phyloP scores from a whole-genome alignment of 2,888 invertebrate genomes.

The Netelia inedita region DNA sequence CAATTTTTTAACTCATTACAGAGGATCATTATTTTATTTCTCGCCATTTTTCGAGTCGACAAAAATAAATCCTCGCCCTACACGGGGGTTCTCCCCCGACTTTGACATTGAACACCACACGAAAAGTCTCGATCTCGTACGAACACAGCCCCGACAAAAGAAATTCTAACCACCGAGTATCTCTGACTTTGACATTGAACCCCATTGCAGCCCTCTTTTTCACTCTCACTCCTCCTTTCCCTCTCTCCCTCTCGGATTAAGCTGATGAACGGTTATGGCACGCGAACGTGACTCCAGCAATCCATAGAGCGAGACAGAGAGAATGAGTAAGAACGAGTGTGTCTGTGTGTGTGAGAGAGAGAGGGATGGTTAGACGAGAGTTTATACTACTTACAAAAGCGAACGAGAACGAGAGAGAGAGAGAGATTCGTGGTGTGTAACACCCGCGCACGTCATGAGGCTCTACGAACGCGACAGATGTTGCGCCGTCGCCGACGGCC shows the following conservation, averaged over 20 bases:
- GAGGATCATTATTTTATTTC: too few relatives aligned
- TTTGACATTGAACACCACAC: not conserved
- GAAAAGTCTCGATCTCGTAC: slow-evolving; percentile 15
- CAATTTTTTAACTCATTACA: too few relatives aligned
- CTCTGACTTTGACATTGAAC: slow-evolving; percentile 76
- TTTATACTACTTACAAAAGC: slow-evolving; percentile 29
- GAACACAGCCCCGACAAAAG: not conserved
- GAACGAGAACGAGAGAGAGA: slow-evolving; percentile 27
- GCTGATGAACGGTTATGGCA: slow-evolving; percentile 71
- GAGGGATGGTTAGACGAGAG: slow-evolving; percentile 18
- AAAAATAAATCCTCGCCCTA: too few relatives aligned
- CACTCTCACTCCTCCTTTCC: slow-evolving; percentile 23
- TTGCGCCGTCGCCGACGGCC: slow-evolving; percentile 61
- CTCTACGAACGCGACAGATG: slow-evolving; percentile 68
- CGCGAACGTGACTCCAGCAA: slow-evolving; percentile 76
- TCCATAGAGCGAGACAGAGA: slow-evolving; percentile 50
- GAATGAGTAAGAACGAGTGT: slow-evolving; percentile 17
- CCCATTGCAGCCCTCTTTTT: slow-evolving; percentile 45
- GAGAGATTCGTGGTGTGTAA: slow-evolving; percentile 34
- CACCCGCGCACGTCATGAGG: slow-evolving; percentile 44
- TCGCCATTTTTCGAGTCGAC: too few relatives aligned
- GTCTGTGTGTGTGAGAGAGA: slow-evolving; percentile 31
- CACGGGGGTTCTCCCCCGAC: not conserved
- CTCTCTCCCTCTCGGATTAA: slow-evolving; percentile 72
- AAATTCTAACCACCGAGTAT: slow-evolving; percentile 16